Conservation (phyloP, 2,113 vertebrate genomes). For the Buteo buteo region DNA sequence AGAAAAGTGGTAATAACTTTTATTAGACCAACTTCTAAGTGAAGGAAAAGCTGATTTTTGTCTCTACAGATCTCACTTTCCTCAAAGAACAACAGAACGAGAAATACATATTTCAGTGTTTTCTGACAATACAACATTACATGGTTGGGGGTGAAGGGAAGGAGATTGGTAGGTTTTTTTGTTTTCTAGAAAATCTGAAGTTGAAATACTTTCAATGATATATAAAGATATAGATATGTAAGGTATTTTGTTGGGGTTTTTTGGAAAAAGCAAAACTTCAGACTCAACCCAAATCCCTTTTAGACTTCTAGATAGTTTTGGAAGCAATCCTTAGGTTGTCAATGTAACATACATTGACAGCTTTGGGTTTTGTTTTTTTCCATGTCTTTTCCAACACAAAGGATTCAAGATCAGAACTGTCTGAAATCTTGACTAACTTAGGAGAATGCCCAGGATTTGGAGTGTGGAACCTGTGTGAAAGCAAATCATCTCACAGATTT, state of each 20-base stretch:
- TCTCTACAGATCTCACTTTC: background rate
- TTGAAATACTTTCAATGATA: background rate
- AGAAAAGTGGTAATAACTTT: background rate
- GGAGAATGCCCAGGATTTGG: background rate
- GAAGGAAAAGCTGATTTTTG: background rate
- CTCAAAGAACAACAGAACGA: background rate
- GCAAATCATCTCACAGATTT: background rate
- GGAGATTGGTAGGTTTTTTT: rapidly evolving
- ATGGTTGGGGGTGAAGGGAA: background rate
- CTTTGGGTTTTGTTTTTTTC: background rate
- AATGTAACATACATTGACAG: background rate
- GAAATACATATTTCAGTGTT: background rate
- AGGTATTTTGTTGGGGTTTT: background rate
- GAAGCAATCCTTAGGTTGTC: background rate
- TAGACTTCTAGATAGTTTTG: background rate
- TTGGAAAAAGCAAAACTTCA: background rate
- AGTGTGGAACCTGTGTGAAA: background rate
- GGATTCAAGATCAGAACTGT: background rate
- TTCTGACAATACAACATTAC: background rate
- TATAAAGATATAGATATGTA: background rate
- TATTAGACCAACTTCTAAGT: background rate
- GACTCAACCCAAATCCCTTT: background rate
- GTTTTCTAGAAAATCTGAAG: background rate
- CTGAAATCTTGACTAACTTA: background rate
- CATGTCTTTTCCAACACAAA: background rate